Evolutionary conservation across 2,888 invertebrate genomes (phyloP).

Genomic region (Phengaris alcon): DNA sequence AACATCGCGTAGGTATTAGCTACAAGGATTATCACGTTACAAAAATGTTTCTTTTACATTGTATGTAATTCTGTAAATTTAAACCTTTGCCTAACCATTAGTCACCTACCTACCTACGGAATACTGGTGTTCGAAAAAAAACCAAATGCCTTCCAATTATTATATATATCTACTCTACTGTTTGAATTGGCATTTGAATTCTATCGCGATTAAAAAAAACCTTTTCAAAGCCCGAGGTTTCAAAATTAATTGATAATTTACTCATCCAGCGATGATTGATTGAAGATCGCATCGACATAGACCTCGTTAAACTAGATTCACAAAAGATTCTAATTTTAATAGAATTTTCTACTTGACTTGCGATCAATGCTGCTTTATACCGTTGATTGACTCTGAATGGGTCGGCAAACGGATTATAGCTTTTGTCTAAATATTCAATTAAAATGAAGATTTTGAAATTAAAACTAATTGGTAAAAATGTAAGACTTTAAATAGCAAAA

Average conservation of each 20-base stretch:
- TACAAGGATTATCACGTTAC: too few species aligned
- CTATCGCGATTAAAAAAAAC: background rate
- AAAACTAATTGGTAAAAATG: background rate
- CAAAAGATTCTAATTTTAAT: constrained; percentile 19
- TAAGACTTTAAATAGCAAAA: background rate
- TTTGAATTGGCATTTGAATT: too few species aligned
- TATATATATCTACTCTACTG: too few species aligned
- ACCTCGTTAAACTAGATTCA: constrained; percentile 19
- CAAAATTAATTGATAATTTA: too few species aligned
- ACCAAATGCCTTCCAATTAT: too few species aligned
- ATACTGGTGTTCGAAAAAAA: too few species aligned
- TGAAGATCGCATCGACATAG: background rate
- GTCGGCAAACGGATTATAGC: constrained; percentile 33
- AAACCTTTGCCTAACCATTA: too few species aligned
- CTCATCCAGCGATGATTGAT: background rate
- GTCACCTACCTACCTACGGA: too few species aligned
- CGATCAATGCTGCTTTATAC: background rate
- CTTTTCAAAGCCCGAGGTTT: background rate
- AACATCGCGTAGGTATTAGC: too few species aligned
- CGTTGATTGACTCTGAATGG: constrained; percentile 33
- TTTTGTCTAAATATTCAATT: constrained; percentile 22
- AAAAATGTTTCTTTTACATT: too few species aligned
- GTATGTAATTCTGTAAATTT: too few species aligned
- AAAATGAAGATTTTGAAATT: background rate
- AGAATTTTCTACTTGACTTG: constrained; percentile 17